phyloP scores from a whole-genome alignment of 1,140 invertebrate genomes.

The Saccostrea echinata region DNA sequence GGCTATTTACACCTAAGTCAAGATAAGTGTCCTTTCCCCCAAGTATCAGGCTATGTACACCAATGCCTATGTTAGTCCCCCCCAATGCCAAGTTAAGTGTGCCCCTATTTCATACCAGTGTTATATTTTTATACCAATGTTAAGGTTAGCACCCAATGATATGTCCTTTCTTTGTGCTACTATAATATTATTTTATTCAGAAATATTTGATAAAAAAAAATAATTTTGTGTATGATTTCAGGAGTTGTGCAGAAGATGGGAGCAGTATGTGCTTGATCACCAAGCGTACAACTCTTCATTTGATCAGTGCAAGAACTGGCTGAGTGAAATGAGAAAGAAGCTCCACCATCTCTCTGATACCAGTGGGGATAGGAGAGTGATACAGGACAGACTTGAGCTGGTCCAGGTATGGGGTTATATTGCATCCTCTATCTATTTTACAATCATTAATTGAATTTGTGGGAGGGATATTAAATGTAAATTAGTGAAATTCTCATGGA shows the following conservation, averaged over 20 bases:
- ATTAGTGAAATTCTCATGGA: no score
- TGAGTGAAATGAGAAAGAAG: constrained; percentile 91
- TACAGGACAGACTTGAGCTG: constrained; percentile 70
- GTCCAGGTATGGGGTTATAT: constrained; percentile 66
- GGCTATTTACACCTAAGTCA: constrained; percentile 66
- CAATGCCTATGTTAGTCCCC: not conserved
- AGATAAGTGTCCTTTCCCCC: constrained; percentile 74
- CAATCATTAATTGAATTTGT: no score
- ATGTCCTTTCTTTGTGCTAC: no score
- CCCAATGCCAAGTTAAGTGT: constrained; percentile 87
- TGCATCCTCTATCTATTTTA: not conserved
- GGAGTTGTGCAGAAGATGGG: constrained; percentile 93
- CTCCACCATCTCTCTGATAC: constrained; percentile 86
- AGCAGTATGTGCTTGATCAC: constrained; percentile 93
- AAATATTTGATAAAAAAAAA: not conserved
- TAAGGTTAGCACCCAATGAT: not conserved
- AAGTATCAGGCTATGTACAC: not conserved
- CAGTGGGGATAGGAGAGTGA: constrained; percentile 72
- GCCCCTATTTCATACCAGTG: not conserved
- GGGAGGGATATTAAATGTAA: no score
- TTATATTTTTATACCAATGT: not conserved
- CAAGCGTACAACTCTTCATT: constrained; percentile 92
- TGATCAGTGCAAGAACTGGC: constrained; percentile 89
- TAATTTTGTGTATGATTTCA: constrained; percentile 62
- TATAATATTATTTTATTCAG: no score